A percentile compares a stretch with the other conserved stretches of the same genome.
Evolutionary conservation across 37 sponge, comb jelly and placozoan genomes (phyloP).

Genomic region (Sycon ciliatum): DNA sequence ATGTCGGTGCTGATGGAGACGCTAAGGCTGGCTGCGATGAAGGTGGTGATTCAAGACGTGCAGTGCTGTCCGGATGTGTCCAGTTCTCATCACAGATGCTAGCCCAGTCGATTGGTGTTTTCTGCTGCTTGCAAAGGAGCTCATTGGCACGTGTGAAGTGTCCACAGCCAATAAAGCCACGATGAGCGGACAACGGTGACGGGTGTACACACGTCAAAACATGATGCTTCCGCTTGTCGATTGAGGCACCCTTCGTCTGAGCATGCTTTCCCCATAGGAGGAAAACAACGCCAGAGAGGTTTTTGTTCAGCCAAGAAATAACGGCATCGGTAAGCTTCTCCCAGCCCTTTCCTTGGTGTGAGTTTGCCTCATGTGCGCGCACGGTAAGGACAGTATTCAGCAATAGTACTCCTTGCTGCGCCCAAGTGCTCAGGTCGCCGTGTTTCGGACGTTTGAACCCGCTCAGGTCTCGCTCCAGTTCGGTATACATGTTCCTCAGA

Average conservation of each 20-base stretch:
- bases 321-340: constrained; percentile 95
- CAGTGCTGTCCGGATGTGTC: too few relatives aligned
- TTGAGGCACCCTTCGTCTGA: constrained; percentile 69
- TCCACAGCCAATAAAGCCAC: constrained; percentile 88
- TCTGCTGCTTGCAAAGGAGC: constrained; percentile 43
- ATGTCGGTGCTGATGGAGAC: too few relatives aligned
- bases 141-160: constrained; percentile 87
- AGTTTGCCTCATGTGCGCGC: constrained; percentile 63
- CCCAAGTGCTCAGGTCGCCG: constrained; percentile 87
- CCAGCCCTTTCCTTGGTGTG: constrained; percentile 93
- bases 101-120: constrained; percentile 77
- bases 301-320: constrained; percentile 71
- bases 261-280: constrained; percentile 90
- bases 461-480: constrained; percentile 53
- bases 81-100: too few relatives aligned
- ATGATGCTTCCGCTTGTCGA: constrained; percentile 61
- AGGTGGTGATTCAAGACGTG: too few relatives aligned
- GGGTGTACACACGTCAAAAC: constrained; percentile 79
- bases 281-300: constrained; percentile 60
- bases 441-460: constrained; percentile 73
- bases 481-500: constrained; percentile 87
- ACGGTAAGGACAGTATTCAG: constrained; percentile 96
- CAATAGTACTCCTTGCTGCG: constrained; percentile 90
- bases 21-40: too few relatives aligned
- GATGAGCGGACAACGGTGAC: constrained; percentile 84